phyloP scores from a whole-genome alignment of 1,140 invertebrate species.

The Andrena cerasifolii region DNA sequence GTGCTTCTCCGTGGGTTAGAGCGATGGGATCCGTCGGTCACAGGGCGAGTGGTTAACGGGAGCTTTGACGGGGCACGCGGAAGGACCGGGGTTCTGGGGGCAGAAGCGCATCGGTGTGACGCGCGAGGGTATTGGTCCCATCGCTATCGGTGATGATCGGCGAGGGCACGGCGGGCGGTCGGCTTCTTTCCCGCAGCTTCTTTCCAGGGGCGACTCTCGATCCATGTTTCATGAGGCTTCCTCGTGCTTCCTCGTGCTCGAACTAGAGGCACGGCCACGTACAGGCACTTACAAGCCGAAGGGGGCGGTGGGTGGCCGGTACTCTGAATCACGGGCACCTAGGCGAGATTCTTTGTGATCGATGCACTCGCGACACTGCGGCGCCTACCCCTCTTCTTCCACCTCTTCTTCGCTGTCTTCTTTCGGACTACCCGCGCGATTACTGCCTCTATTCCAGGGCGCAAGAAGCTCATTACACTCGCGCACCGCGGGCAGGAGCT shows the following conservation, averaged over 20 bases:
- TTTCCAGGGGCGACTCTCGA: slow-evolving; percentile 61
- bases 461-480: no score
- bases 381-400: slow-evolving; percentile 28
- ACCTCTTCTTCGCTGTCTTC: neutral
- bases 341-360: slow-evolving; percentile 64
- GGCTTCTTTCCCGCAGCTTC: slow-evolving; percentile 60
- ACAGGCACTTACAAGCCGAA: slow-evolving; percentile 43
- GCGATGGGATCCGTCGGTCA: no score
- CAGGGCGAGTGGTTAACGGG: no score
- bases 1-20: no score
- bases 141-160: slow-evolving; percentile 55
- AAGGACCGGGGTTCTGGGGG: neutral
- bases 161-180: slow-evolving; percentile 54
- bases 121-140: slow-evolving; percentile 42
- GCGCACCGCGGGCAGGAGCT: no score
- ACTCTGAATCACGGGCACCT: slow-evolving; percentile 60
- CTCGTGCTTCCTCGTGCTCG: slow-evolving; percentile 33
- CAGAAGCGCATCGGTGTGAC: neutral
- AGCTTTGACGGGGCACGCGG: neutral
- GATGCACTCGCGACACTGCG: slow-evolving; percentile 55
- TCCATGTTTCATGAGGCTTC: slow-evolving; percentile 67
- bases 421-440: slow-evolving; percentile 19
- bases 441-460: slow-evolving; percentile 4
- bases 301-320: slow-evolving; percentile 40
- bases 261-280: slow-evolving; percentile 41